Evolutionary conservation across 1,140 invertebrate species (phyloP).

Genomic region (Zaprionus tsacasi): DNA sequence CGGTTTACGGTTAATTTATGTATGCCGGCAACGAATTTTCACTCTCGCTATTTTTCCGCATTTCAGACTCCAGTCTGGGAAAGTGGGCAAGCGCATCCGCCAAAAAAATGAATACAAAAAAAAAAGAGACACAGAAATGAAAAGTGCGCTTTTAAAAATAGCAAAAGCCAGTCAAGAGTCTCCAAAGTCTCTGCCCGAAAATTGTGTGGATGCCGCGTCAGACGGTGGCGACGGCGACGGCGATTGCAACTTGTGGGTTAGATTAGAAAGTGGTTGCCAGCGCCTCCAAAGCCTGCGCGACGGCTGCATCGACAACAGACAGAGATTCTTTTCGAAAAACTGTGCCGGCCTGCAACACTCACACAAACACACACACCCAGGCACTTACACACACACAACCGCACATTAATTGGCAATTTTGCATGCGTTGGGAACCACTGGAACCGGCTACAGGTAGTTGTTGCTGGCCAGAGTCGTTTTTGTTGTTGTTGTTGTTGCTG

Average conservation of each 20-base stretch:
- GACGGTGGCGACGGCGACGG: conserved; percentile 5
- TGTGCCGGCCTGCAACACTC: conserved; percentile 41
- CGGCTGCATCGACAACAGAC: conserved; percentile 12
- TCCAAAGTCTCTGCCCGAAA: conserved; percentile 46
- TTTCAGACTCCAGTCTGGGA: conserved; percentile 52
- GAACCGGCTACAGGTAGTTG: conserved; percentile 42
- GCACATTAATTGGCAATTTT: conserved; percentile 65
- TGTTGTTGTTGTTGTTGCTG: conserved; percentile 1
- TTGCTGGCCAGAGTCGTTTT: not conserved
- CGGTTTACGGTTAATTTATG: conserved; percentile 64
- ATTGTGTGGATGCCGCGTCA: conserved; percentile 29
- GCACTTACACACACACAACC: conserved; percentile 27
- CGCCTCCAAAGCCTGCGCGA: conserved; percentile 16
- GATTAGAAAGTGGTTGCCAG: conserved; percentile 65
- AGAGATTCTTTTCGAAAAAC: conserved; percentile 62
- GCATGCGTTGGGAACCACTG: conserved; percentile 47
- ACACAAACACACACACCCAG: conserved; percentile 7
- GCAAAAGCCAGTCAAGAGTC: conserved; percentile 50
- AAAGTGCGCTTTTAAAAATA: conserved; percentile 64
- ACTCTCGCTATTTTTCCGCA: conserved; percentile 71
- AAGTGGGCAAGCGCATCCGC: conserved; percentile 62
- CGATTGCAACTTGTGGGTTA: conserved; percentile 60
- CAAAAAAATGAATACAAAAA: conserved; percentile 46
- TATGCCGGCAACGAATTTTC: conserved; percentile 67
- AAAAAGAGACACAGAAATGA: conserved; percentile 49